Conservation (phyloP, 1,140 invertebrate species). For the Cyrtorhinus lividipennis region DNA sequence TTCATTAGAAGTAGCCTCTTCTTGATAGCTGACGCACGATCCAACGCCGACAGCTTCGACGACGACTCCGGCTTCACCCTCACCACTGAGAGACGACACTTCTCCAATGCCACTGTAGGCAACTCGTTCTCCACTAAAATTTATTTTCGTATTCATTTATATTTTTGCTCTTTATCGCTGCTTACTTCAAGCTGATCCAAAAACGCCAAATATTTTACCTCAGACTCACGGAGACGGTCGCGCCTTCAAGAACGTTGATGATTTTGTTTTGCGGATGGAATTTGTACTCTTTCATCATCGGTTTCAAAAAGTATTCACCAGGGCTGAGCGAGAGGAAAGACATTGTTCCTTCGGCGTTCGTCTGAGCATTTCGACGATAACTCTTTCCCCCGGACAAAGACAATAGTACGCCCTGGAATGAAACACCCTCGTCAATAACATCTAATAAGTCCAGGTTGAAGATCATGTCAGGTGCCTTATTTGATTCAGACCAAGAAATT, state of each 20-base stretch:
- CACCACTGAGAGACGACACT: slow-evolving; percentile 66
- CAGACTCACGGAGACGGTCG: slow-evolving; percentile 52
- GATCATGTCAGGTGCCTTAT: too few relatives aligned
- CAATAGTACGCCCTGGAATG: slow-evolving; percentile 63
- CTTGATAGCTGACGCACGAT: slow-evolving; percentile 51
- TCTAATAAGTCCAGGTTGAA: too few relatives aligned
- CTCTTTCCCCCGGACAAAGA: slow-evolving; percentile 78
- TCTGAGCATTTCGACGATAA: slow-evolving; percentile 79
- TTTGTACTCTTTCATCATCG: slow-evolving; percentile 93
- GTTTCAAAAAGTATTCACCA: slow-evolving; percentile 82
- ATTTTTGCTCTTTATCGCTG: too few relatives aligned
- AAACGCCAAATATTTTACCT: too few relatives aligned
- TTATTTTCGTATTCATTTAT: slow-evolving; percentile 8
- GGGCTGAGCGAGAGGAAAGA: slow-evolving; percentile 71
- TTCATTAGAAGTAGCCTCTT: slow-evolving; percentile 67
- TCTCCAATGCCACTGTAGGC: slow-evolving; percentile 76
- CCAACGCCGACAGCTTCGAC: slow-evolving; percentile 56
- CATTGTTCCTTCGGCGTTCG: slow-evolving; percentile 59
- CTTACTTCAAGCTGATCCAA: too few relatives aligned
- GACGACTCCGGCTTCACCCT: slow-evolving; percentile 57
- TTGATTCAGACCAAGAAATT: too few relatives aligned
- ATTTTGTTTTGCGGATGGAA: slow-evolving; percentile 80
- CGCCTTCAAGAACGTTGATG: slow-evolving; percentile 69
- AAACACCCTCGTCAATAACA: too few relatives aligned
- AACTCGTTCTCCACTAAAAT: slow-evolving; percentile 53